Base-by-base conservation (phyloP, 1,140 invertebrate genomes). In the Lucilia cuprina region DNA sequence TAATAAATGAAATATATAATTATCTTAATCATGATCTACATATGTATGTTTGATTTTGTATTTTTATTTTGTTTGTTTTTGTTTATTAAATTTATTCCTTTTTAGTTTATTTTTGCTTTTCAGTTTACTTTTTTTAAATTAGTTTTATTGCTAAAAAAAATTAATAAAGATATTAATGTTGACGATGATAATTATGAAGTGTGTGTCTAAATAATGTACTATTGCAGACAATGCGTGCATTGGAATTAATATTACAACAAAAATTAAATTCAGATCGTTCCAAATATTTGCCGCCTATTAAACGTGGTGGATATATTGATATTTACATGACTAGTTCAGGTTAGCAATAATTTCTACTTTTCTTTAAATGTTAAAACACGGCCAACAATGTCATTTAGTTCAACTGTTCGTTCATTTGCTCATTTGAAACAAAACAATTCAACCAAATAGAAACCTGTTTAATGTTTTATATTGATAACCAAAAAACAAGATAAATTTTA, bases 311-410 rank as follows among this genome's bases (percentile, higher is more conserved):
- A 92, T 93, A 94, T 92, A 94, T 95, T 92, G 96, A 96, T 93
- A 94, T 96, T 89, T 97, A 97, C 93, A 94, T 96, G 91, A 96
- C 95, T 92, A 95, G 95, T 92, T 96, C 95, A 96, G 96, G 95
- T 96, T 89, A 86, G 86, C 84, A 65, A 74, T 50, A 14, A 35
- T 74, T 50, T 21, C 30, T 47, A 30, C 47, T 21, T 13, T 47
- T 83, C 41, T 74, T 49, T 34, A 49, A 17, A 14, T 49, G 19
- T 47, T 0, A 21, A 80, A 78, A n/a, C 35, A 41, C 21, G 13
- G 8, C 77, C 49, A 50, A 21, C 8, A 49, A 47, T 49, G 47
- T 80, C 19, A 49, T 80, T 47, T 21, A 19, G n/a, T 50, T 49
- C 77, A 80, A 49, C n/a, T 21, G 7, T 80, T 35, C 75, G 13